Conservation (phyloP, 2,113 vertebrate species). For the Cyanoderma ruficeps region DNA sequence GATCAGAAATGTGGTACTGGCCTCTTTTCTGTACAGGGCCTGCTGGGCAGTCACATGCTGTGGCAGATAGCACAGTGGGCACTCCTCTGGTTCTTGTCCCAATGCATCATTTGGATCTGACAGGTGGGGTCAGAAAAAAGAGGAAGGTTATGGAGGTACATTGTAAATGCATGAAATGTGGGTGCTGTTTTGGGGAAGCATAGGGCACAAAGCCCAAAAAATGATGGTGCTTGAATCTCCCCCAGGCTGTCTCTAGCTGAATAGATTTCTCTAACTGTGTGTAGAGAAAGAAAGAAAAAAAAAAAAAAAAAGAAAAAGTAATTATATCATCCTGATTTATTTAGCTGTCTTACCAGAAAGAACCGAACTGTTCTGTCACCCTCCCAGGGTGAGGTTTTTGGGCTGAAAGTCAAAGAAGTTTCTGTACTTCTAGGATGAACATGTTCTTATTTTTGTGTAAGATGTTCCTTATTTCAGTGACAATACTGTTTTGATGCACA, state of each 20-base stretch:
- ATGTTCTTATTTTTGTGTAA: not conserved
- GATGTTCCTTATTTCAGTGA: not conserved
- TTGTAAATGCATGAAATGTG: not conserved
- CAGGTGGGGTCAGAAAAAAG: not conserved
- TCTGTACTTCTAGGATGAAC: not conserved
- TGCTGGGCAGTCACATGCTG: not conserved
- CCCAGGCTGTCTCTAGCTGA: not conserved
- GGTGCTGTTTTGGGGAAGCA: not conserved
- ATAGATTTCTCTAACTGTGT: not conserved
- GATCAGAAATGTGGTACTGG: not conserved
- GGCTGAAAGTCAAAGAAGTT: not conserved
- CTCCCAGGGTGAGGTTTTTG: not conserved
- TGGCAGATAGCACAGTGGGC: not conserved
- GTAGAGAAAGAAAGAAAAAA: rapidly evolving
- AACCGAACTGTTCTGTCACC: not conserved
- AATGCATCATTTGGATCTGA: not conserved
- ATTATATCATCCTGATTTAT: not conserved
- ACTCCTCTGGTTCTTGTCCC: not conserved
- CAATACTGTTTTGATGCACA: not conserved
- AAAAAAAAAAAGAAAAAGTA: not conserved
- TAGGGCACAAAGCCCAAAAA: not conserved
- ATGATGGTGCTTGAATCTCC: not conserved
- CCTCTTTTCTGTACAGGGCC: not conserved
- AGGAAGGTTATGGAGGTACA: not conserved
- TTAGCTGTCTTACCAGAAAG: not conserved